These are phyloP conservation scores for Nestor notabilis DNA, from an alignment of 2,113 vertebrate genomes.

Conservation along the genomic window DNA sequence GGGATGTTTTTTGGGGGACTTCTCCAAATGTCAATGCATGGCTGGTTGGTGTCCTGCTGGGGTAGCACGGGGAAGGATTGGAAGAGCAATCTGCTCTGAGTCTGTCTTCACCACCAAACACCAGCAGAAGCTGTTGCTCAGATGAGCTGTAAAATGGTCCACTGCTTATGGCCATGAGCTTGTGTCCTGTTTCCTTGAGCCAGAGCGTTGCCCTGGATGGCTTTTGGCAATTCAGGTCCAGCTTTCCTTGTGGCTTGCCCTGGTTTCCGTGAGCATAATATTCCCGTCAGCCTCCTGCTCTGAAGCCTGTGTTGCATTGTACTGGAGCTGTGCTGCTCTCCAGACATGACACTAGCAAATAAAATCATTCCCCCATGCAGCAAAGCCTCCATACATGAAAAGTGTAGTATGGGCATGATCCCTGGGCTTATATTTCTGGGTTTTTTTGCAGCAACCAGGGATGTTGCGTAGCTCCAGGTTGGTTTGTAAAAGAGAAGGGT, in stretches of 20 bases:
- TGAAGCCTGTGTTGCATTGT: background rate
- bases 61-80: background rate
- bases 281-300: background rate
- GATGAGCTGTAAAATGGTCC: background rate
- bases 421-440: background rate
- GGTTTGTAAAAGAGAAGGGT: background rate
- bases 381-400: background rate
- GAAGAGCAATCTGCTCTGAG: background rate
- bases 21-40: background rate
- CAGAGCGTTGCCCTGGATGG: background rate
- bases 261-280: background rate
- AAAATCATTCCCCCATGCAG: background rate
- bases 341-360: background rate
- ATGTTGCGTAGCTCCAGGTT: background rate
- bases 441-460: background rate
- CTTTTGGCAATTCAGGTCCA: background rate
- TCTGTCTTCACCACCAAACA: background rate
- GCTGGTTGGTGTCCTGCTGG: rapidly evolving
- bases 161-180: background rate
- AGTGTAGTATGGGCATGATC: rapidly evolving
- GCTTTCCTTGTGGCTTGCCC: background rate
- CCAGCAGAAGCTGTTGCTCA: background rate
- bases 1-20: no score
- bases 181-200: background rate
- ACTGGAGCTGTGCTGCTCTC: background rate